Evolutionary conservation across 2,888 invertebrate species (phyloP).

Genomic region (Opisthograptis luteolata): DNA sequence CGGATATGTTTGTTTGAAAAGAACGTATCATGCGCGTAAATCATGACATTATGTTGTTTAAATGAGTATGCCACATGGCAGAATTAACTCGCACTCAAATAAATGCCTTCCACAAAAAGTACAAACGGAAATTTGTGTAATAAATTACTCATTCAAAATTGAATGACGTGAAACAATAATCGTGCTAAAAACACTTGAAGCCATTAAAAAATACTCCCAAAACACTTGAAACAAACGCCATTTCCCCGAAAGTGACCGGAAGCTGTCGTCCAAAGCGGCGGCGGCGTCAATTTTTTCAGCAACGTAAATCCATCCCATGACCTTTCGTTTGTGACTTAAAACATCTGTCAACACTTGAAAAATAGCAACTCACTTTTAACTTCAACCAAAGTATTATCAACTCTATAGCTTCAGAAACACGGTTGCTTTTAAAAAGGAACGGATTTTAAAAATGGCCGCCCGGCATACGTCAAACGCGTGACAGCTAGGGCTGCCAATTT

Average conservation of each 20-base stretch:
- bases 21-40: neutral
- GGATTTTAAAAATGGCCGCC: constrained; percentile 38
- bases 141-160: no score
- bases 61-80: no score
- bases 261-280: constrained; percentile 14
- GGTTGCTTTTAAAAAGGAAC: constrained; percentile 14
- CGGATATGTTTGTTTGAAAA: neutral
- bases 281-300: constrained; percentile 34
- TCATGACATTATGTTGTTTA: no score
- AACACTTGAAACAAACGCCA: constrained; percentile 11
- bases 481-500: constrained; percentile 63
- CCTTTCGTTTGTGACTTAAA: constrained; percentile 43
- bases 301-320: constrained; percentile 33
- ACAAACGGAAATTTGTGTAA: no score
- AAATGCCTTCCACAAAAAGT: no score
- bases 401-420: constrained; percentile 4
- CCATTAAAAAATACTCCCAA: neutral
- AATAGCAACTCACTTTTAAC: constrained; percentile 38
- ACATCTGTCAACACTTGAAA: constrained; percentile 47
- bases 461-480: constrained; percentile 42
- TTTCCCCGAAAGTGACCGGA: constrained; percentile 30
- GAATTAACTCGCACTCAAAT: no score
- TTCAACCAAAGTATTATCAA: constrained; percentile 7
- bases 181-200: neutral
- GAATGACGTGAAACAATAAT: no score